Percentiles rank a stretch among this genome's conserved stretches.
Evolutionary conservation across 2,797 vertebrate species (phyloP).

Genomic region (Danio aesculapii): DNA sequence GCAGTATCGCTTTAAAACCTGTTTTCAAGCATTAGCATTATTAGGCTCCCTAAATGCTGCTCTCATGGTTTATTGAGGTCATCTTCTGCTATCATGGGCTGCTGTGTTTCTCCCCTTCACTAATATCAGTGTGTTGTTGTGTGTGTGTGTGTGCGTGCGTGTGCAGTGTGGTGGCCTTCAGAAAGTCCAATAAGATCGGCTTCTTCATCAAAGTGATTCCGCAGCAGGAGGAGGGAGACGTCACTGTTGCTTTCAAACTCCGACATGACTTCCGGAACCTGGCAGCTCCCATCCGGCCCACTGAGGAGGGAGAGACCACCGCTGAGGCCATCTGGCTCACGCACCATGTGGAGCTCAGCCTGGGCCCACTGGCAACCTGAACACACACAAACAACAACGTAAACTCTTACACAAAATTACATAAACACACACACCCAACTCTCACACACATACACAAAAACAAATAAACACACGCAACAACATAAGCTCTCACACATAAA

Average conservation of each 20-base stretch:
- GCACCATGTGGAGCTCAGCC: conserved; percentile 94
- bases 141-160: background rate
- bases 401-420: conserved; percentile 27
- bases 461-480: background rate
- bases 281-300: conserved; percentile 86
- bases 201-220: conserved; percentile 98
- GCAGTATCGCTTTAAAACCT: too few relatives aligned
- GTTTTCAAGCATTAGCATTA: background rate
- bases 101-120: background rate
- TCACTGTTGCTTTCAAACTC: conserved; percentile 94
- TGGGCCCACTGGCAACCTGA: conserved; percentile 90
- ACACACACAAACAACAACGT: conserved; percentile 47
- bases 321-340: conserved; percentile 93
- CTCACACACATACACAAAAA: background rate
- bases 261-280: conserved; percentile 97
- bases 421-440: conserved; percentile 20
- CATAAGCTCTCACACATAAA: background rate
- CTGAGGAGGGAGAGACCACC: conserved; percentile 84
- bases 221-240: conserved; percentile 86
- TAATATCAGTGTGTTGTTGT: background rate
- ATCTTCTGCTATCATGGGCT: background rate
- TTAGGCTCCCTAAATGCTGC: too few relatives aligned
- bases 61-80: too few relatives aligned
- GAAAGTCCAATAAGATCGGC: conserved; percentile 98
- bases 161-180: conserved; percentile 91